These are phyloP conservation scores for Panthera leo DNA, from an alignment of 2,113 vertebrate genomes.

Conservation along the genomic window DNA sequence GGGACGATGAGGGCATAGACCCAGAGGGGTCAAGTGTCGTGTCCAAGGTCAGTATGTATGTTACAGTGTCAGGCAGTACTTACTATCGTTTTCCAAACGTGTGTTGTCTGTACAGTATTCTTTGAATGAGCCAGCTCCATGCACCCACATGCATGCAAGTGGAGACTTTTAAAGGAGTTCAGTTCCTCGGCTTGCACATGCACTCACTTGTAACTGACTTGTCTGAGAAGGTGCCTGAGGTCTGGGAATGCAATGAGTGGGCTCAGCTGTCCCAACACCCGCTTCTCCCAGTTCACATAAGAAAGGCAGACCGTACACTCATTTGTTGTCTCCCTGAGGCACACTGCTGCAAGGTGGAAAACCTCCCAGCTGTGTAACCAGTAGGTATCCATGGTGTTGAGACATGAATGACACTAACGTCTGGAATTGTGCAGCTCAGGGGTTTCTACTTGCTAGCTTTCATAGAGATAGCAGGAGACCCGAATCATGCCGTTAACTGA, in stretches of 20 bases:
- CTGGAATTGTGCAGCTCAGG: neutral
- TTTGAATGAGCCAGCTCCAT: neutral
- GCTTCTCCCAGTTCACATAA: neutral
- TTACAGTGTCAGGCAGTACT: neutral
- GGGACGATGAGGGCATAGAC: neutral
- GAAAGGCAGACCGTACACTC: neutral
- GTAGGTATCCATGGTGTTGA: neutral
- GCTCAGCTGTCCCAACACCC: no score
- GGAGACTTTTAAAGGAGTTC: neutral
- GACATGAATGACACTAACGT: neutral
- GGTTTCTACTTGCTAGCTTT: neutral
- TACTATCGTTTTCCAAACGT: neutral
- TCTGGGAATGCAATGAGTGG: neutral
- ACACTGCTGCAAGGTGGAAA: neutral
- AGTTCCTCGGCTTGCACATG: neutral
- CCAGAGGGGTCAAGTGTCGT: neutral
- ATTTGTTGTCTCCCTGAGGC: neutral
- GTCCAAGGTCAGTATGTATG: neutral
- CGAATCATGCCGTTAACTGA: neutral
- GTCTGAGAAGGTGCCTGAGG: neutral
- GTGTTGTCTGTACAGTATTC: neutral
- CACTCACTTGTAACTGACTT: neutral
- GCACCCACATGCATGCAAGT: neutral
- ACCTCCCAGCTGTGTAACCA: neutral
- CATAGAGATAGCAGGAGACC: neutral